Evolutionary conservation across 2,113 vertebrate genomes (phyloP), one percentile per base, ranked within the genome.

Genomic region (Otus sunia): DNA sequence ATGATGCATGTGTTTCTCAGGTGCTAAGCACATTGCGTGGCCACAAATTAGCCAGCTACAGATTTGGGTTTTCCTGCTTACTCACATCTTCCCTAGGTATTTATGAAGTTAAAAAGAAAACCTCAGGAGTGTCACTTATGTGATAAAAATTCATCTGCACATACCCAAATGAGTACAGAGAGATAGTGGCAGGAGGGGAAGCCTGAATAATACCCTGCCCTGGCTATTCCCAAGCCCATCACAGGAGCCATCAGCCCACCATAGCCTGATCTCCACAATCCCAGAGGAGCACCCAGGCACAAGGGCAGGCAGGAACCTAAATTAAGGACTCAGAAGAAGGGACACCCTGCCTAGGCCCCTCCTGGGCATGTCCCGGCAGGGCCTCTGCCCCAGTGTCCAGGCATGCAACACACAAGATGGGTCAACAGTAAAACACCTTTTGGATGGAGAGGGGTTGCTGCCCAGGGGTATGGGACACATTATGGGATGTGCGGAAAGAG

Each of bases 401-500:
- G 20, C 9, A 11, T 23, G 37, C 73, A 82, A 77, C 4, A 14
- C 66, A 88, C 13, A 59, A 37, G 27, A 66, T 20, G 8, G 17
- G 30, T 45, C 68, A 84, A n/a, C 34, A 53, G 21, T 27, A 36
- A 15, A 83, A 12, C 19, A 50, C 17, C 34, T 60, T 93, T n/a
- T 52, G 32, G 26, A 79, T 21, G 27, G 41, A 77, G 8, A 22
- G 4, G 12, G 10, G 6, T 8, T 67, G 11, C 41, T 86, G 25
- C 12, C 17, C 43, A 58, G 16, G 16, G 8, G 2, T 26, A 60
- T 16, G 8, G 22, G 9, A 59, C 17, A 68, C 11, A 29, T 21
- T 15, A 39, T 3, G 10, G 36, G n/a, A 69, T 49, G 32, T 0
- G 0, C 11, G n/a, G 10, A 6, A 41, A 80, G 2, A 86, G 4